These are phyloP conservation scores for Euura saliciscinereae DNA, from an alignment of 1,140 invertebrate genomes.

Conservation along the genomic window DNA sequence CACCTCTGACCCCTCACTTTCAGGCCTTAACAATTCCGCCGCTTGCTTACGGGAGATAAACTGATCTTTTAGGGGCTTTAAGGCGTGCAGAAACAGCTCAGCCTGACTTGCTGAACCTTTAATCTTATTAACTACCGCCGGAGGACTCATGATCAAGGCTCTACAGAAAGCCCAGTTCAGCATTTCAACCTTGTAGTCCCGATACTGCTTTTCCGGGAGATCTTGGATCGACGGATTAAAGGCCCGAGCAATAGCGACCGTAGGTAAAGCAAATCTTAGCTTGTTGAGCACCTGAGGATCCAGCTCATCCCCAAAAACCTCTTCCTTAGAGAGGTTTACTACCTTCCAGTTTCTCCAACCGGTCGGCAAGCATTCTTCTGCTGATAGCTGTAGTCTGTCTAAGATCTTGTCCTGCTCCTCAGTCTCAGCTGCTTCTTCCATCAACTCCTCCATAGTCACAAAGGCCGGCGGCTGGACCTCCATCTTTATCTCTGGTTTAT, in stretches of 20 bases:
- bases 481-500: neutral
- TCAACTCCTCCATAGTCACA: constrained; percentile 1
- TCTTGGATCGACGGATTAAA: constrained; percentile 20
- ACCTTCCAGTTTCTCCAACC: constrained; percentile 11
- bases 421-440: neutral
- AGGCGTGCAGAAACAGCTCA: constrained; percentile 17
- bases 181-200: constrained; percentile 30
- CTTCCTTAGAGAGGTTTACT: neutral
- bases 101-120: constrained; percentile 24
- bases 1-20: constrained; percentile 2
- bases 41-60: constrained; percentile 17
- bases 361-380: neutral
- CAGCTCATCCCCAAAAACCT: constrained; percentile 9
- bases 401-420: constrained; percentile 7
- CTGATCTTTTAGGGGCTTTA: constrained; percentile 15
- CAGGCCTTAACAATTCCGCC: neutral
- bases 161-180: constrained; percentile 33
- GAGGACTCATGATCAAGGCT: constrained; percentile 31
- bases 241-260: constrained; percentile 24
- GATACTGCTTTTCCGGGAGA: constrained; percentile 28
- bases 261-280: constrained; percentile 29
- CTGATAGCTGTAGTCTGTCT: constrained; percentile 12
- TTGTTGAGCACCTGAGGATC: constrained; percentile 32
- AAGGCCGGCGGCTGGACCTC: neutral
- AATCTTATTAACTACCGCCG: constrained; percentile 16